Percentiles rank a stretch among this genome's conserved stretches.
Evolutionary conservation across 1,140 invertebrate species (phyloP).

Genomic region (Drosophila prosaltans): DNA sequence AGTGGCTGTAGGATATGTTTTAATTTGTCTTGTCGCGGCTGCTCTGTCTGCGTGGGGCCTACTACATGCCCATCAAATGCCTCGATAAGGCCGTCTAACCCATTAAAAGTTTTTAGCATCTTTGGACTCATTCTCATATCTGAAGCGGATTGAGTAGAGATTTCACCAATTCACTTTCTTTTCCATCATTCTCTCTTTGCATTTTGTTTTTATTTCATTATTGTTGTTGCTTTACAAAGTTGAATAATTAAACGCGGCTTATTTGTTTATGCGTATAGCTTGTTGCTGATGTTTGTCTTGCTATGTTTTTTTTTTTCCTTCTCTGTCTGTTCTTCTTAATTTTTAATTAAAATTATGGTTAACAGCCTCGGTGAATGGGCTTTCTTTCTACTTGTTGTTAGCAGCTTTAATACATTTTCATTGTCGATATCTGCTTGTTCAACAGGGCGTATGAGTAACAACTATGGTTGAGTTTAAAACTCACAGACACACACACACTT

Average conservation of each 20-base stretch:
- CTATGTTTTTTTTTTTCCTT: slow-evolving; percentile 1
- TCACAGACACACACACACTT: slow-evolving; percentile 6
- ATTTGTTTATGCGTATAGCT: slow-evolving; percentile 49
- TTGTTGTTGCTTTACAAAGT: slow-evolving; percentile 15
- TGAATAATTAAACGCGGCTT: slow-evolving; percentile 66
- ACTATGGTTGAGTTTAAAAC: slow-evolving; percentile 38
- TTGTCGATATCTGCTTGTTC: slow-evolving; percentile 57
- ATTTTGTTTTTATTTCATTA: slow-evolving; percentile 8
- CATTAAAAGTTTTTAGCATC: slow-evolving; percentile 73
- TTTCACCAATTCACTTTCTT: slow-evolving; percentile 12
- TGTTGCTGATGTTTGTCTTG: slow-evolving; percentile 4
- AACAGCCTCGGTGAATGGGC: slow-evolving; percentile 18
- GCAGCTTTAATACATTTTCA: slow-evolving; percentile 31
- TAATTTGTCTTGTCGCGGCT: slow-evolving; percentile 54
- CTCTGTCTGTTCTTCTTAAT: slow-evolving; percentile 34
- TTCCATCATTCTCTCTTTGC: too few relatives aligned
- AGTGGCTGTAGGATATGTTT: slow-evolving; percentile 56
- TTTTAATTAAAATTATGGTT: slow-evolving; percentile 58
- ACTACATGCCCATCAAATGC: slow-evolving; percentile 3
- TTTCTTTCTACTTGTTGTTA: slow-evolving; percentile 6
- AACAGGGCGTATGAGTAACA: slow-evolving; percentile 74
- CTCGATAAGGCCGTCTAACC: slow-evolving; percentile 68
- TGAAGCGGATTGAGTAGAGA: slow-evolving; percentile 23
- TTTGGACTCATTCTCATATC: slow-evolving; percentile 3
- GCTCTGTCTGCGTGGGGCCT: slow-evolving; percentile 29